Conservation (phyloP, 2,113 vertebrate genomes). For the Azemiops feae region DNA sequence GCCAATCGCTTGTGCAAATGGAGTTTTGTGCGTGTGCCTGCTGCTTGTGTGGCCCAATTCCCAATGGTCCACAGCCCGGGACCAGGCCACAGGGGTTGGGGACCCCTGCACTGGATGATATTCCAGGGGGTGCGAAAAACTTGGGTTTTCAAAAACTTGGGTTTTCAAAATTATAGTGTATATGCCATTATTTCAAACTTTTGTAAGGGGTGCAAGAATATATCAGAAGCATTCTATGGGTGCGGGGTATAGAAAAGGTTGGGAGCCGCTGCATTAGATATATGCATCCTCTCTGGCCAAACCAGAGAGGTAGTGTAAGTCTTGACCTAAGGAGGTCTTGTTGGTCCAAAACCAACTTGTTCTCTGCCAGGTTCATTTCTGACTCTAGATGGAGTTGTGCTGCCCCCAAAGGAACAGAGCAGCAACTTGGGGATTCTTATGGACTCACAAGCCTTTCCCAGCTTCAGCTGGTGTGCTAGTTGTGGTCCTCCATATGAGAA, state of each 20-base stretch:
- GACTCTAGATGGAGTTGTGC: not conserved
- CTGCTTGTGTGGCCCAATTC: not conserved
- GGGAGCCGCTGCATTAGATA: not conserved
- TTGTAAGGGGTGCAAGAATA: no score
- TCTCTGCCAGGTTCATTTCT: not conserved
- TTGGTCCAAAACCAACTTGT: not conserved
- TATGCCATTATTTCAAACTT: no score
- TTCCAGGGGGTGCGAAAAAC: no score
- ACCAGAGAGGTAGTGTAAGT: not conserved
- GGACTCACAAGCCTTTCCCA: not conserved
- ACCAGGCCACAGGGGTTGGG: not conserved
- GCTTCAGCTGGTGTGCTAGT: not conserved
- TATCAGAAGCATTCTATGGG: no score
- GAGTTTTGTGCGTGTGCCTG: not conserved
- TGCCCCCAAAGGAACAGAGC: not conserved
- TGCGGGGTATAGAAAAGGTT: no score
- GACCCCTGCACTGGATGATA: not conserved
- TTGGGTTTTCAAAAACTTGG: no score
- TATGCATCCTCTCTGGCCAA: not conserved
- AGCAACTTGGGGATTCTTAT: not conserved
- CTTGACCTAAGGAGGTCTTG: not conserved
- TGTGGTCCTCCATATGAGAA: not conserved
- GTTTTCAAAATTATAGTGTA: no score
- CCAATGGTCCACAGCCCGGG: not conserved
- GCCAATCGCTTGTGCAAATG: not conserved